Percentiles rank a stretch among this genome's conserved stretches.
Conservation (phyloP, 2,113 vertebrate species). For the Cnemophilus loriae region DNA sequence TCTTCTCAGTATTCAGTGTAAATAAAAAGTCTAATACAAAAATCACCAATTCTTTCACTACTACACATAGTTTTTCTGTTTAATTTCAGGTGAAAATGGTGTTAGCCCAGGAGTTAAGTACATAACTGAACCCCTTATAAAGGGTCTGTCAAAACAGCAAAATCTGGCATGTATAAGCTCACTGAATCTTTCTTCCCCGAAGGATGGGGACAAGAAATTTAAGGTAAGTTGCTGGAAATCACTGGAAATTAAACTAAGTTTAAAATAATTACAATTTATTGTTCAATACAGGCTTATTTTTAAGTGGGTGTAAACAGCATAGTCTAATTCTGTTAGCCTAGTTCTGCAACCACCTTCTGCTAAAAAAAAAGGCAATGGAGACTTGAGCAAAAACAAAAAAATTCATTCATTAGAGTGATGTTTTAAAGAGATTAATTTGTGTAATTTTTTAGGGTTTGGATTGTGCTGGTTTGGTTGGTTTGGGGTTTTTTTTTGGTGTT, state of each 20-base stretch:
- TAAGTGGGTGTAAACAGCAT: background rate
- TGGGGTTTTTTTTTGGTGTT: fast-evolving
- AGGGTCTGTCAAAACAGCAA: conserved; percentile 76
- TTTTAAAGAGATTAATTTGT: background rate
- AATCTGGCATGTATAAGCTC: conserved; percentile 69
- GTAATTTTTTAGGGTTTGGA: background rate
- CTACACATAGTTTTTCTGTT: conserved; percentile 15
- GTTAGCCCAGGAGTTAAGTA: conserved; percentile 71
- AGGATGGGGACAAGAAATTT: conserved; percentile 79
- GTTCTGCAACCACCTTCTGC: background rate
- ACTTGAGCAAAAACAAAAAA: background rate
- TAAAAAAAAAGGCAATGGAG: background rate
- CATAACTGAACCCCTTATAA: conserved; percentile 80
- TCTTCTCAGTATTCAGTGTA: background rate
- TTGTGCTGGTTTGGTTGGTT: background rate
- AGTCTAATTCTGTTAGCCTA: background rate
- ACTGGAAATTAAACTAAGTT: background rate
- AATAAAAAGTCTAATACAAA: background rate
- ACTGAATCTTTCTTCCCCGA: conserved; percentile 79
- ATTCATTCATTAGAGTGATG: background rate
- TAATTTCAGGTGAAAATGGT: conserved; percentile 66
- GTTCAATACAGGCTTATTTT: background rate
- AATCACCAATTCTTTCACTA: background rate
- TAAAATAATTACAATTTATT: background rate
- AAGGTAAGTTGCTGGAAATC: conserved; percentile 65